Conservation (phyloP, 2,888 invertebrate species). For the Dascillus cervinus region DNA sequence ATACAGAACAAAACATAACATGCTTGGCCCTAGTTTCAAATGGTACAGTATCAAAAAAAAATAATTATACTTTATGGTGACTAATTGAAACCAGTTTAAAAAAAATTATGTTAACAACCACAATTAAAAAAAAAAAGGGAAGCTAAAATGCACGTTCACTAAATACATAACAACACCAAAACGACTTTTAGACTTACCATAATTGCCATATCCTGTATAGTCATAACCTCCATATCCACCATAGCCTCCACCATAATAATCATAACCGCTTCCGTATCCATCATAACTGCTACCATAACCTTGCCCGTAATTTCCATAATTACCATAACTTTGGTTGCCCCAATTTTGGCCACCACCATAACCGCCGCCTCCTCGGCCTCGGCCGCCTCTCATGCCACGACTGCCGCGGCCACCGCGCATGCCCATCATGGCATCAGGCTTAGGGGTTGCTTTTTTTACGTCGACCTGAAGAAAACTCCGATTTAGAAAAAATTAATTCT, state of each 20-base stretch:
- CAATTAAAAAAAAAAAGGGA: constrained; percentile 5
- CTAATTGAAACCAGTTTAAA: no score
- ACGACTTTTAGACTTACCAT: constrained; percentile 71
- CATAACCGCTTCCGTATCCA: constrained; percentile 66
- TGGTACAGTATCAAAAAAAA: no score
- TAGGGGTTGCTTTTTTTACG: constrained; percentile 91
- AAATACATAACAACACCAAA: no score
- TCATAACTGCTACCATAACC: constrained; percentile 62
- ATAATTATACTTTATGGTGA: no score
- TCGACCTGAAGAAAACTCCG: constrained; percentile 65
- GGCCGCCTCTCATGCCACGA: constrained; percentile 58
- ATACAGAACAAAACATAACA: no score
- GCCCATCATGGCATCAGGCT: constrained; percentile 61
- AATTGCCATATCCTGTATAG: constrained; percentile 74
- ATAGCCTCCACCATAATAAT: constrained; percentile 68
- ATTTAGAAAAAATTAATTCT: background rate
- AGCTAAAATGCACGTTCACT: constrained; percentile 6
- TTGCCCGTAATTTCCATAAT: constrained; percentile 44
- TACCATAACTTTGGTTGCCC: constrained; percentile 56
- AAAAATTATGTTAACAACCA: constrained; percentile 4
- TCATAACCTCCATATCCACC: constrained; percentile 74
- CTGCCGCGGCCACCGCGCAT: constrained; percentile 57
- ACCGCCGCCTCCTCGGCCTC: constrained; percentile 64
- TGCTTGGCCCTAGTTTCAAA: no score
- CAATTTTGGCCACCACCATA: constrained; percentile 59